Percentiles rank a stretch among this genome's conserved stretches.
phyloP scores from a whole-genome alignment of 2,113 vertebrate species.

The Ctenodactylus gundi region DNA sequence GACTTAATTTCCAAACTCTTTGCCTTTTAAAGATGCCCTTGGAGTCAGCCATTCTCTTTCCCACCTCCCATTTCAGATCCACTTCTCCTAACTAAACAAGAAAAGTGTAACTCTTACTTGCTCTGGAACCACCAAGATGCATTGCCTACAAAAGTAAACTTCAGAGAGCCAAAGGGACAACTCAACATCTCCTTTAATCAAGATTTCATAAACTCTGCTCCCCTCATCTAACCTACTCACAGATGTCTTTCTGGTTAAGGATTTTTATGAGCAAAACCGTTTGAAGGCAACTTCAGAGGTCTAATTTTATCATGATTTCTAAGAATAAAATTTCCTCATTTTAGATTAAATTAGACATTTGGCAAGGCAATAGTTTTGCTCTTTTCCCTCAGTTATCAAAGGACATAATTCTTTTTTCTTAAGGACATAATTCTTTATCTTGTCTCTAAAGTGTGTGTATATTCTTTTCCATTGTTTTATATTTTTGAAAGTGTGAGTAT shows the following conservation, averaged over 20 bases:
- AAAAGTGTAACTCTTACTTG: not conserved
- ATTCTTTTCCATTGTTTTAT: too few relatives aligned
- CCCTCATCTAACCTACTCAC: not conserved
- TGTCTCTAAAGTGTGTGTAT: not conserved
- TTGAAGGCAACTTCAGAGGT: not conserved
- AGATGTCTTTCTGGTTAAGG: not conserved
- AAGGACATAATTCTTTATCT: not conserved
- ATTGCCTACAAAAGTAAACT: not conserved
- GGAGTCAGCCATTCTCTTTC: not conserved
- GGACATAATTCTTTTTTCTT: not conserved
- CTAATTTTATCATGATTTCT: not conserved
- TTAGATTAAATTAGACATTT: constrained; percentile 13
- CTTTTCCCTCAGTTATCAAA: not conserved
- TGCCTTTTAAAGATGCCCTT: not conserved
- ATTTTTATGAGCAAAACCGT: constrained; percentile 8
- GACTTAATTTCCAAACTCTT: not conserved
- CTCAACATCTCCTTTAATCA: not conserved
- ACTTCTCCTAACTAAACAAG: not conserved
- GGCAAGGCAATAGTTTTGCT: constrained; percentile 10
- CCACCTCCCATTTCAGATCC: not conserved
- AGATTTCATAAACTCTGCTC: not conserved
- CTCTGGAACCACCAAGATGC: not conserved
- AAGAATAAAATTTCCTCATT: not conserved
- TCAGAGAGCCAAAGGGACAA: not conserved
- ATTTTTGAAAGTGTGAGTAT: constrained; percentile 37